Base-by-base conservation (phyloP, 2,113 vertebrate species). In the Cephalopholis sonnerati region DNA sequence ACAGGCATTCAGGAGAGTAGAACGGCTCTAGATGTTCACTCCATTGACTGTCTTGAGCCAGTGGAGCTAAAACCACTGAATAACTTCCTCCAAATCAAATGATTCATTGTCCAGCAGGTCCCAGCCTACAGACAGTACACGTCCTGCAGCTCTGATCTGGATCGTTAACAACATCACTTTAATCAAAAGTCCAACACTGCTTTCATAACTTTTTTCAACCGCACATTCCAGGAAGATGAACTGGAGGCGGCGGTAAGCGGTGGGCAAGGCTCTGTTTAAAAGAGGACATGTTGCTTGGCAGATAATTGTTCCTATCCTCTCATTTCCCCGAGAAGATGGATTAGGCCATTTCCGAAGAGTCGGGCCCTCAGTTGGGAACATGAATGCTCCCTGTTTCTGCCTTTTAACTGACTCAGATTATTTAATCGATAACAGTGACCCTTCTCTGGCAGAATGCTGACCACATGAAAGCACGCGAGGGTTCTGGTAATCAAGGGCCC, bases 381-480 rank as follows among this genome's bases (percentile, higher is more conserved):
- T 93, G 92, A 95, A 94, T 93, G 93, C 85, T n/a, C 77, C 79
- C 86, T 87, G 89, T 94, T 87, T 88, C 83, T 84, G 73, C 64
- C 81, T 86, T 36, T 88, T 85, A 81, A 93, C 85, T 76, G 91
- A 91, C 87, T 94, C 81, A 84, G 93, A 94, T 94, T 87, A 90
- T 93, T 92, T 80, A 92, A 93, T 91, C 74, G 95, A 96, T 95
- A 96, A 93, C 91, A 91, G 78, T 93, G 93, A 94, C 91, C 93
- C 85, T 77, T 91, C 84, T 73, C 69, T 68, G 81, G 81, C 68
- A 79, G 83, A 90, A 78, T 72, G 87, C 84, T 92, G 91, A 92
- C 94, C 93, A 94, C 94, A 95, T 95, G 86, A 96, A 96, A 94
- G 93, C 82, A 71, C 0, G 25, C 75, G n/a, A 61, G 66, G 73